phyloP scores from a whole-genome alignment of 2,888 invertebrate species.

The Drosophila limbata region DNA sequence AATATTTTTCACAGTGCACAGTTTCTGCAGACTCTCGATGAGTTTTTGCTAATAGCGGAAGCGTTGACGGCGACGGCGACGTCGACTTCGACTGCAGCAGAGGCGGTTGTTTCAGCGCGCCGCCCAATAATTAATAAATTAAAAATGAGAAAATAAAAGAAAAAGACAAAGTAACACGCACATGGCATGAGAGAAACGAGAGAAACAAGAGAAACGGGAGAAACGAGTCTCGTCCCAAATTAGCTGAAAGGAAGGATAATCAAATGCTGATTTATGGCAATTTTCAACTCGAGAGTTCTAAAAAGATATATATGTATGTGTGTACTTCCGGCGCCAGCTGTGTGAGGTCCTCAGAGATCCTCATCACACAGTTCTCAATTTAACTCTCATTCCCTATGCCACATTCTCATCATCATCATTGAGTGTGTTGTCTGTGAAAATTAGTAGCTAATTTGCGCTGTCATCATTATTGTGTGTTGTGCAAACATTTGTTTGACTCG shows the following conservation, averaged over 20 bases:
- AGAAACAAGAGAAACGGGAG: not conserved
- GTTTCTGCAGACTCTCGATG: constrained; percentile 9
- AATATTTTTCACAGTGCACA: not conserved
- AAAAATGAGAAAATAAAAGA: constrained; percentile 48
- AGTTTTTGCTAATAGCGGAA: constrained; percentile 75
- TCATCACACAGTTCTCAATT: not conserved
- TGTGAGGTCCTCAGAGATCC: constrained; percentile 68
- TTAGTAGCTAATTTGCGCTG: constrained; percentile 80
- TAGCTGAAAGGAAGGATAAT: constrained; percentile 66
- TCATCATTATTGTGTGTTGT: constrained; percentile 80
- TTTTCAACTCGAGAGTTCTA: constrained; percentile 60
- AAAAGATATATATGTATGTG: not conserved
- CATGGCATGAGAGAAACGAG: constrained; percentile 47
- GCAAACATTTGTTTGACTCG: constrained; percentile 78
- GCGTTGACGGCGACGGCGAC: constrained; percentile 48
- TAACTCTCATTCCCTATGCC: not conserved
- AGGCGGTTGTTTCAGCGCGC: constrained; percentile 35
- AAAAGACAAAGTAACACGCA: constrained; percentile 68
- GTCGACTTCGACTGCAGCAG: not conserved
- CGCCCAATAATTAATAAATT: constrained; percentile 80
- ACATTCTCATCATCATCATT: constrained; percentile 16
- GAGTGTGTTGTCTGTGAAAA: constrained; percentile 64
- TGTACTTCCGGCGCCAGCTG: constrained; percentile 63
- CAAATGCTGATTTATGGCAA: constrained; percentile 81
- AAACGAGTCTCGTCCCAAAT: constrained; percentile 24